phyloP scores from a whole-genome alignment of 2,113 vertebrate species.

The Coptodon bakossiorum region DNA sequence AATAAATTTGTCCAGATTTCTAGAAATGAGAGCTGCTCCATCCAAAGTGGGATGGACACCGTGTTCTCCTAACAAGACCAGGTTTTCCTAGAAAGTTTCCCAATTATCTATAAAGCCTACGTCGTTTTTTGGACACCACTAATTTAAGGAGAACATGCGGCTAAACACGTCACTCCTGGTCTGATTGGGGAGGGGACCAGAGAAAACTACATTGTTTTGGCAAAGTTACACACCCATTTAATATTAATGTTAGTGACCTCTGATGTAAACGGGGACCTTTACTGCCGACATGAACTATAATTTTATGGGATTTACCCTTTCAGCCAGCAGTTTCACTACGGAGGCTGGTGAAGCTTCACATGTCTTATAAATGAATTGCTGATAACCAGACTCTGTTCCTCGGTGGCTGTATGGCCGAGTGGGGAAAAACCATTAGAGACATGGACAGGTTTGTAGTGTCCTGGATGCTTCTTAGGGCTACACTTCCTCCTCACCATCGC shows the following conservation, averaged over 20 bases:
- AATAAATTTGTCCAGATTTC: neutral
- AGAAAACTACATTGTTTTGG: neutral
- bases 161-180: accelerated
- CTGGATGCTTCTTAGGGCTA: neutral
- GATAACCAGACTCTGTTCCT: neutral
- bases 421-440: neutral
- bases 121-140: accelerated
- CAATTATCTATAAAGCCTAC: neutral
- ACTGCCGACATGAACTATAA: neutral
- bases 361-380: neutral
- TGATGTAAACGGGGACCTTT: accelerated
- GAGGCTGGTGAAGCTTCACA: neutral
- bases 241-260: accelerated
- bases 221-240: neutral
- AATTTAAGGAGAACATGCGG: accelerated
- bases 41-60: neutral
- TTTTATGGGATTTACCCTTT: neutral
- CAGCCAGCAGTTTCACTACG: neutral
- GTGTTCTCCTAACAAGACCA: neutral
- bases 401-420: accelerated
- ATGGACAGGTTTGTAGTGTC: neutral
- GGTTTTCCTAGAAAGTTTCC: neutral
- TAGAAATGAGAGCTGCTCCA: neutral
- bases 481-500: neutral
- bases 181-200: accelerated